Percentiles rank a stretch among this genome's conserved stretches.
Evolutionary conservation across 2,113 vertebrate genomes (phyloP).

Genomic region (Scalopus aquaticus): DNA sequence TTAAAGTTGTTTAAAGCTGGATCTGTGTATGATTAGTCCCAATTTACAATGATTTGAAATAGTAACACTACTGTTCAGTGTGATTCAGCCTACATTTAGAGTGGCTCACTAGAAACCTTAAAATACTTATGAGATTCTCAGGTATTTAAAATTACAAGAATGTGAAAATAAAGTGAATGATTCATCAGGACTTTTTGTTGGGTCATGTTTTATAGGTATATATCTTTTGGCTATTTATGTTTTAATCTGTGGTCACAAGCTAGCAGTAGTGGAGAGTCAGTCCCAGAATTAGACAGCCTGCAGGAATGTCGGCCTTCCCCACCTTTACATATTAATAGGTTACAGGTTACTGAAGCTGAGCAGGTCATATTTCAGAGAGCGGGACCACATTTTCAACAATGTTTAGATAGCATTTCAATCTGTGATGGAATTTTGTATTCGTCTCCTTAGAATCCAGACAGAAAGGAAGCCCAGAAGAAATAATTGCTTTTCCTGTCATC

Average conservation of each 20-base stretch:
- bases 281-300: not conserved
- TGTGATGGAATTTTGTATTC: slow-evolving; percentile 65
- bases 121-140: not conserved
- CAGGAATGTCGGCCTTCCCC: slow-evolving; percentile 33
- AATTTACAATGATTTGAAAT: slow-evolving; percentile 37
- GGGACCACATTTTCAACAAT: slow-evolving; percentile 69
- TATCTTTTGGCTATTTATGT: slow-evolving; percentile 6
- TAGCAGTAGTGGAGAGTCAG: not conserved
- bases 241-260: not conserved
- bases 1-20: slow-evolving; percentile 7
- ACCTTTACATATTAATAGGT: slow-evolving; percentile 18
- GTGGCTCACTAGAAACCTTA: slow-evolving; percentile 27
- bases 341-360: slow-evolving; percentile 26
- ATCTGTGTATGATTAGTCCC: slow-evolving; percentile 18
- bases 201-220: not conserved
- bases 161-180: slow-evolving; percentile 36
- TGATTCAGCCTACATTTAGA: slow-evolving; percentile 5
- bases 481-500: slow-evolving; percentile 73
- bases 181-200: slow-evolving; percentile 14
- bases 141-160: slow-evolving; percentile 38
- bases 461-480: slow-evolving; percentile 71
- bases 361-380: slow-evolving; percentile 65
- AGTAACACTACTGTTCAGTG: not conserved
- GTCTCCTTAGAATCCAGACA: slow-evolving; percentile 72
- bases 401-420: slow-evolving; percentile 74